phyloP scores from a whole-genome alignment of 2,888 invertebrate species.

The Drosophila tanythrix region DNA sequence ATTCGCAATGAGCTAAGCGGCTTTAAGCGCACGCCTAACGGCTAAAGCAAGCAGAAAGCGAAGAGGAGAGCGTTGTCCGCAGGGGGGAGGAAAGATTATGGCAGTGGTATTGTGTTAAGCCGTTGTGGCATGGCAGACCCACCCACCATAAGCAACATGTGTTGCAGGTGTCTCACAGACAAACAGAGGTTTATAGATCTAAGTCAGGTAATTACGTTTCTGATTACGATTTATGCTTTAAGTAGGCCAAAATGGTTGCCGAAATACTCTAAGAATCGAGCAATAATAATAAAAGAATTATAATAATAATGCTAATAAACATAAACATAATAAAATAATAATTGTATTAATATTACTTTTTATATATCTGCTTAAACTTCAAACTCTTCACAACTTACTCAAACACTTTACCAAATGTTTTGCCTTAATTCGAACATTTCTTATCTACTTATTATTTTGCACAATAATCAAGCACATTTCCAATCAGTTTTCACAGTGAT shows the following conservation, averaged over 20 bases:
- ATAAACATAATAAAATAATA: background rate
- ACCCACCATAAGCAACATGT: slow-evolving; percentile 19
- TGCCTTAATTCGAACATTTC: background rate
- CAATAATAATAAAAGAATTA: background rate
- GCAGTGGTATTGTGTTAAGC: slow-evolving; percentile 35
- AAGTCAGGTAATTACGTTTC: slow-evolving; percentile 43
- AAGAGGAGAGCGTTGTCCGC: background rate
- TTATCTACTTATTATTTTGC: background rate
- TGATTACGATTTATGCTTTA: slow-evolving; percentile 10
- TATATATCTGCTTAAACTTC: background rate
- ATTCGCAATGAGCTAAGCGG: slow-evolving; percentile 72
- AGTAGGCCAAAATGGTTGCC: slow-evolving; percentile 1
- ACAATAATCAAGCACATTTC: background rate
- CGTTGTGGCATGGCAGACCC: slow-evolving; percentile 30
- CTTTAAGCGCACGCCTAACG: slow-evolving; percentile 56
- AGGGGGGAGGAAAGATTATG: background rate
- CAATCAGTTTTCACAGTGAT: background rate
- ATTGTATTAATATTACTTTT: background rate
- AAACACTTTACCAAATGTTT: no score
- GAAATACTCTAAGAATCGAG: background rate
- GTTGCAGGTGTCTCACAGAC: slow-evolving; percentile 16
- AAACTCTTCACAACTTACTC: fast-evolving
- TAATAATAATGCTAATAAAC: background rate
- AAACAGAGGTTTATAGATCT: slow-evolving; percentile 8
- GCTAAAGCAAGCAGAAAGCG: slow-evolving; percentile 6